phyloP scores from a whole-genome alignment of 2,113 vertebrate genomes.

The Elanoides forficatus region DNA sequence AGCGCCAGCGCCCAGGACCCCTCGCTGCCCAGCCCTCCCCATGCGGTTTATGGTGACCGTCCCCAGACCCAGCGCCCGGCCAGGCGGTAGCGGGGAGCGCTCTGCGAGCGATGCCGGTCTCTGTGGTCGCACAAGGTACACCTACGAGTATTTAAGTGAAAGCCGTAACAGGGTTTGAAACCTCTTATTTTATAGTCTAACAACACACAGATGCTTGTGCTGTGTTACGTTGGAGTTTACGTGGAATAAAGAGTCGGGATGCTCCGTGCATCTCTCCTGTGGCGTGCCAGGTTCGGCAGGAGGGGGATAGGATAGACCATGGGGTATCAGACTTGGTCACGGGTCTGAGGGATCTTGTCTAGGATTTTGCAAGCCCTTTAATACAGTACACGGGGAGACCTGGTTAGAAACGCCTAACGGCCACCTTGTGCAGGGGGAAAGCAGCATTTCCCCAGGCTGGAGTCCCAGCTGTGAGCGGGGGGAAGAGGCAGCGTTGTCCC shows the following conservation, averaged over 20 bases:
- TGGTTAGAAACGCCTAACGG: neutral
- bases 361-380: neutral
- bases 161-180: neutral
- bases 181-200: neutral
- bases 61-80: neutral
- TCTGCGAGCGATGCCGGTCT: rapidly evolving
- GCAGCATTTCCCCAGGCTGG: neutral
- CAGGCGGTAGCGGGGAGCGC: rapidly evolving
- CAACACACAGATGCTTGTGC: neutral
- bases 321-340: neutral
- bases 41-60: rapidly evolving
- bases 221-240: neutral
- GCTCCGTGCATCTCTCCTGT: neutral
- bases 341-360: neutral
- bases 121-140: neutral
- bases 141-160: neutral
- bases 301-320: neutral
- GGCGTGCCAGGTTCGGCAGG: rapidly evolving
- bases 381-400: neutral
- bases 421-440: neutral
- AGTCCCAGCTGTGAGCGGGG: neutral
- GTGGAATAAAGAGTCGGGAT: neutral
- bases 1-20: neutral
- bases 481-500: neutral
- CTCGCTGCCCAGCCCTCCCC: neutral